Base-by-base conservation (phyloP, 2,113 vertebrate genomes). In the Eonycteris spelaea region DNA sequence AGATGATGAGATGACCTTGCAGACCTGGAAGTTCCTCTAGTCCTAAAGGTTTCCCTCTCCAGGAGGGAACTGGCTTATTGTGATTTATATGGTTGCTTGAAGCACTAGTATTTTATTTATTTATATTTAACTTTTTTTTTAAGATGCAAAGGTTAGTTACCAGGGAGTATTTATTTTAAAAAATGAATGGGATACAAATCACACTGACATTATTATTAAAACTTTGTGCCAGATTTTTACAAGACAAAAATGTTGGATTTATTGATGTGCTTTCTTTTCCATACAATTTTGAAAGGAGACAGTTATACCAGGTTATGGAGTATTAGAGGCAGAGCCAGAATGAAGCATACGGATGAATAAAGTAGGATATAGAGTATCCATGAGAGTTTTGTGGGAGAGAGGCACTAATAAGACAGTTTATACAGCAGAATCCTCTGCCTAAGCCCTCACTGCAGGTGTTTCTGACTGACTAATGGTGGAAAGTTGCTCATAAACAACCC, bases 111-210 rank as follows among this genome's bases (percentile, higher is more conserved):
- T 80, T 53, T 87, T 55, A 38, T 70, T 35, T 57, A 74, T 77
- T 95, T 53, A 75, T 94, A 24, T 59, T 51, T 51, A 68, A 95
- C 53, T 24, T 85, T 86, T 73, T 65, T 53, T 96, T 98, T 77
- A 97, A 89, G 89, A 96, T 96, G 92, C 51, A 94, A n/a, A 86
- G 85, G 61, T 95, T 97, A 97, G 98, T 67, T 74, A 65, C 83
- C 96, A 90, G 68, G 93, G 95, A 80, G 95, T 96, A 93, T 95
- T 18, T 57, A 70, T 84, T 59, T 94, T 57, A 86, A 35, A 78
- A 92, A 94, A 48, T 80, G 59, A 61, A 14, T 73, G 19, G 57
- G 18, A 43, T 83, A 57, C 95, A 97, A 97, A 97, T 96, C 83
- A 97, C 59, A 90, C 74, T 80, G 61, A 82, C 68, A 90, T 93